These are phyloP conservation scores for Trinorchestia longiramus DNA, from an alignment of 1,140 invertebrate genomes.

Conservation along the genomic window DNA sequence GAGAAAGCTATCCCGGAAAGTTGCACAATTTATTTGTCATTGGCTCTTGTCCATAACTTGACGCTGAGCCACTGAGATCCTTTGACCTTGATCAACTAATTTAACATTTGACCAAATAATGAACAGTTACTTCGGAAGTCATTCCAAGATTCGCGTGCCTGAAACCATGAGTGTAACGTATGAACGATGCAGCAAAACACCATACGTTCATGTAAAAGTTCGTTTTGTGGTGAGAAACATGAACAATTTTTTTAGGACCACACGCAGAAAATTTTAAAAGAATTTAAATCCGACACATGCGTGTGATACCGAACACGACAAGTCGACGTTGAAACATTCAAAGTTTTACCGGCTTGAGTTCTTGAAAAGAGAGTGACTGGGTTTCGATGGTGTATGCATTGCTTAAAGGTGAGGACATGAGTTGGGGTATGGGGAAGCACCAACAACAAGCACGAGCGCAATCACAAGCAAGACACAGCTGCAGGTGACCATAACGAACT, in stretches of 20 bases:
- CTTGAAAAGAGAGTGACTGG: not conserved
- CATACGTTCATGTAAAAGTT: not conserved
- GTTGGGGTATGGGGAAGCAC: not conserved
- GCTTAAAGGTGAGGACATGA: not conserved
- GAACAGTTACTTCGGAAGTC: not conserved
- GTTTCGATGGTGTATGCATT: not conserved
- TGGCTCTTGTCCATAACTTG: constrained; percentile 18
- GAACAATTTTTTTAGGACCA: not conserved
- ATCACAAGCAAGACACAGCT: not conserved
- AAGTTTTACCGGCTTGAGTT: not conserved
- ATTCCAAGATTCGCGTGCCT: not conserved
- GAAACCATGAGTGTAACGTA: not conserved
- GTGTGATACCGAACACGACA: not conserved
- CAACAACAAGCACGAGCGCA: not conserved
- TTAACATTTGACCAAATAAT: not conserved
- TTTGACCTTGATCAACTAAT: not conserved
- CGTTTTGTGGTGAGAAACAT: not conserved
- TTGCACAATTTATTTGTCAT: constrained; percentile 24
- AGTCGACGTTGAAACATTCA: not conserved
- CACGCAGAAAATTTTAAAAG: not conserved
- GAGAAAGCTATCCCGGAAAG: constrained; percentile 22
- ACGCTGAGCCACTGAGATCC: not conserved
- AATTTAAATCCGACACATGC: not conserved
- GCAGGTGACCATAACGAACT: not conserved
- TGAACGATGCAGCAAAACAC: not conserved